Base-by-base conservation (phyloP, 1,140 invertebrate species). In the Polypedilum vanderplanki region DNA sequence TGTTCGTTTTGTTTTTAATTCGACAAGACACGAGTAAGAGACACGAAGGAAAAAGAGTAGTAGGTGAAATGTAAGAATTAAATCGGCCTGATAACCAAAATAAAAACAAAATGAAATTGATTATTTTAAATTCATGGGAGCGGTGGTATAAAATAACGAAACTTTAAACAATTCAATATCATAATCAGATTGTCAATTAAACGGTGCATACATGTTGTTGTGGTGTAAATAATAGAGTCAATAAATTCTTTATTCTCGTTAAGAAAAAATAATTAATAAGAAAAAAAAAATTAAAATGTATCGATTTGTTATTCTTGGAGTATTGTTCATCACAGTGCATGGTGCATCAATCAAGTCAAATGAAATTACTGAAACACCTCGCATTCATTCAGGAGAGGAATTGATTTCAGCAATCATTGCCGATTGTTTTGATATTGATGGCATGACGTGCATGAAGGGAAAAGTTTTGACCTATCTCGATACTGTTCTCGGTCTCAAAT, bases 401-500 rank as follows among this genome's bases (percentile, higher is more conserved):
- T 85, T 92, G 17, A 85, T 93, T 40, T 86, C 87, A 15, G 87
- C 86, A 78, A 89, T 92, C 75, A 83, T 92, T 77, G 88, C 88
- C 84, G 88, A 89, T 80, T 93, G 91, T 84, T 87, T 88, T 78
- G 85, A 86, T 77, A 84, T 86, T 15, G 86, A 89, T 75, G 87
- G 87, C 77, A 87, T 88, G 77, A 84, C 86, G 74, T 93, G 91
- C 78, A 83, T 92, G 67, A 92, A 92, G 81, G 85, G 86, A 78
- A 89, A 91, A 81, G 87, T 92, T 74, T 83, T 93, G 8, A 86
- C 85, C 70, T 92, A 89, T 82, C 82, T 93, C 80, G 90, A 93
- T 80, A 87, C 86, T 9, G 84, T 90, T 64, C 81, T 90, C 24
- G 88, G 90, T 40, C 86, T 89, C 1, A 85, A 82, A 22, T 87